Base-by-base conservation (phyloP, 30 jellyfish, hydroid and myxozoan genomes). In the Rhopilema esculentum region DNA sequence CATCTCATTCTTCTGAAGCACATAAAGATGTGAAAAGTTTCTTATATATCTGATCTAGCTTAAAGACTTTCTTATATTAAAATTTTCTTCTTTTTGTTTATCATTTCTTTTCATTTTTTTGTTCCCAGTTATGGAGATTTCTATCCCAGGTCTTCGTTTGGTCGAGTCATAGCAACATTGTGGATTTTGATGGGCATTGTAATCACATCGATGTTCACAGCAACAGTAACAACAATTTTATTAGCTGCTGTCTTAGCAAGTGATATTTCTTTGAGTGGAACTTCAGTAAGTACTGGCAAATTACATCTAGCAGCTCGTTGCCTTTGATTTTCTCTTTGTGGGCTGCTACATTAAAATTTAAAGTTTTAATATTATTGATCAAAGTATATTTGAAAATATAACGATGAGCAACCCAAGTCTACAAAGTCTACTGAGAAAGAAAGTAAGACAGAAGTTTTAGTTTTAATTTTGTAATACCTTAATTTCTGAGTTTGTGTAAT, bases 181-280 rank as follows among this genome's bases (percentile, higher is more conserved):
- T 88, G 96, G 96, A 88, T 88, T 68, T 66, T 88, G 12, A 79
- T 82, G 80, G 96, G 96, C 21, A 88, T 85, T 15, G 91, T 88
- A n/a, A 88, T 88, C 0, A 76, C 63, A 8, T 76, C 96, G 7
- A 71, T 80, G 22, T 88, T 88, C 51, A 88, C 96, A 6, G 96
- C 96, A 30, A 64, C 90, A 24, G 90, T 88, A 8, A 88, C 96
- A 17, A 76, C 96, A 19, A 88, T 88, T 40, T 57, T 88, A 18
- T 28, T 80, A n/a, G 89, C 96, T 18, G 88, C 90, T 25, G 80
- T 91, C 29, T 50, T 88, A 20, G 75, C 91, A 9, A 79, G 73
- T 49, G 91, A 88, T 24, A 83, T 88, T 0, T 69, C 96, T 16
- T 16, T 88, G 68, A 79, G 80, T 76, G 76, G 91, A 70, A 85